Evolutionary conservation across 2,797 vertebrate species (phyloP), one percentile per base, ranked within the genome.

Genomic region (Chromis chromis): DNA sequence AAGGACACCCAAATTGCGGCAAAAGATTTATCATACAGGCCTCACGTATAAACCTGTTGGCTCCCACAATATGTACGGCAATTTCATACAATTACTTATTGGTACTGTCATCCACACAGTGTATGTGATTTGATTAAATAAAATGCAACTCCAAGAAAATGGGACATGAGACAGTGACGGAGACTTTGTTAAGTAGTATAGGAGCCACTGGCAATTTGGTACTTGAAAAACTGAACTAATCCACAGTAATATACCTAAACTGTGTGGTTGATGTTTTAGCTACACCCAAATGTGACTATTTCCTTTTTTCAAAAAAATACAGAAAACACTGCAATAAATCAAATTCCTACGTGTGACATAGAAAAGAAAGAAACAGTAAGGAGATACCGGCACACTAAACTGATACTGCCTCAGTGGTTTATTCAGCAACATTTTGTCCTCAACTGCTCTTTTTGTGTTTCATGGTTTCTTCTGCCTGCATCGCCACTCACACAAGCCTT

Each of bases 381-480:
- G 8, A 0, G 52, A 84, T 22, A 63, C 27, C 1, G 28, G 13
- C 56, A 11, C 48, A 11, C 16, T 36, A 24, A 65, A 50, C 1
- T 22, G 42, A 64, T 67, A 21, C 60, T 17, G 46, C 31, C 22
- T 65, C 40, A 17, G 46, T 17, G 21, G 6, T 70, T 66, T 31
- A 50, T 22, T 65, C 67, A 70, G 79, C 14, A 31, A 49, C 53
- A 64, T 48, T 72, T 59, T 62, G 44, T 46, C 63, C 81, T 61
- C 33, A 52, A 16, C 27, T 24, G 54, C 33, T 39, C 56, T 19
- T 64, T 50, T 46, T 56, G 42, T 24, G 70, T 79, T 70, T 85
- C 58, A 57, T 49, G 39, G 19, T 57, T 28, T 71, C 56, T 33
- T 44, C 40, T 71, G 1, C 53, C 2, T 36, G n/a, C 8, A 21